phyloP scores from a whole-genome alignment of 1,140 invertebrate genomes.

The Ectropis grisescens region DNA sequence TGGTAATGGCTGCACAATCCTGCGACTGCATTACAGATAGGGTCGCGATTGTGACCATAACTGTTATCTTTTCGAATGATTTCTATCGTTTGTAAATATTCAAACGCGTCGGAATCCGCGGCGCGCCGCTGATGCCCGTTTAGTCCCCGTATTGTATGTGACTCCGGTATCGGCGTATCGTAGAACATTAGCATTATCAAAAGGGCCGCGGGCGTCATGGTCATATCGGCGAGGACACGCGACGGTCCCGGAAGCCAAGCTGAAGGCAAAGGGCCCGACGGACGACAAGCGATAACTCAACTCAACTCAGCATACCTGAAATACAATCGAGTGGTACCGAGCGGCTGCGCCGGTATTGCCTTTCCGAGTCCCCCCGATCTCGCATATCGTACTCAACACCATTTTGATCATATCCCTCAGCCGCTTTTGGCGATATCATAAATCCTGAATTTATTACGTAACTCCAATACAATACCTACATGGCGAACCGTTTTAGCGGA shows the following conservation, averaged over 20 bases:
- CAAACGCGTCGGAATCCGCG: slow-evolving; percentile 23
- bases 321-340: slow-evolving; percentile 38
- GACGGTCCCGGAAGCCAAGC: slow-evolving; percentile 50
- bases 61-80: slow-evolving; percentile 22
- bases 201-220: slow-evolving; percentile 48
- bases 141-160: slow-evolving; percentile 50
- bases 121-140: slow-evolving; percentile 35
- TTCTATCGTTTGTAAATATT: slow-evolving; percentile 30
- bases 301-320: slow-evolving; percentile 44
- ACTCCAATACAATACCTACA: background rate
- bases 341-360: slow-evolving; percentile 6
- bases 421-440: background rate
- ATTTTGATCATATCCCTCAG: too few species aligned
- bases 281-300: slow-evolving; percentile 49
- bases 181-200: slow-evolving; percentile 61
- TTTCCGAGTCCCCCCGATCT: background rate
- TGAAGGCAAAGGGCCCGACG: slow-evolving; percentile 38
- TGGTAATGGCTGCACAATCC: too few species aligned
- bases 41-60: slow-evolving; percentile 12
- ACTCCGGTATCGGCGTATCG: slow-evolving; percentile 48
- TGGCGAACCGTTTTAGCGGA: too few species aligned
- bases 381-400: too few species aligned
- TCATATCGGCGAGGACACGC: slow-evolving; percentile 50
- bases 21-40: background rate
- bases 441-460: slow-evolving; percentile 1